Evolutionary conservation across 1,140 invertebrate genomes (phyloP).

Genomic region (Lanistes nyassanus): DNA sequence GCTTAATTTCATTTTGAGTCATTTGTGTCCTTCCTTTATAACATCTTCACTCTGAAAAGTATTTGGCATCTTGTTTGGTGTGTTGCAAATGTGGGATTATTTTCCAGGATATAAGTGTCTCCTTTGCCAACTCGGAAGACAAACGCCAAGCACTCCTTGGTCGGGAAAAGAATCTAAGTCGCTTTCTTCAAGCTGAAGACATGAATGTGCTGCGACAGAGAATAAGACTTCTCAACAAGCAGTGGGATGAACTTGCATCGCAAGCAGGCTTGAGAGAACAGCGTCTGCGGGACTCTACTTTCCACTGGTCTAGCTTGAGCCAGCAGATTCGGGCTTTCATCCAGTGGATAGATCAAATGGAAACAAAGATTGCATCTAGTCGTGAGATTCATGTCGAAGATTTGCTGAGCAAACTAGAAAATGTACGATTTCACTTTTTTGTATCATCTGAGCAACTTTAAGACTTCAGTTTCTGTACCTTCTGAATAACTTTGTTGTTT

Average conservation of each 20-base stretch:
- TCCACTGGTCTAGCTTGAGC: slow-evolving; percentile 52
- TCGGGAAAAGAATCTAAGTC: slow-evolving; percentile 83
- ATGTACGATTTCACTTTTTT: slow-evolving; percentile 39
- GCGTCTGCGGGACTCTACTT: slow-evolving; percentile 50
- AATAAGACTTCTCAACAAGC: slow-evolving; percentile 77
- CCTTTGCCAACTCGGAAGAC: slow-evolving; percentile 51
- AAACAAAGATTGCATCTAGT: slow-evolving; percentile 49
- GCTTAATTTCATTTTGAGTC: too few relatives aligned
- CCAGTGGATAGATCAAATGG: slow-evolving; percentile 59
- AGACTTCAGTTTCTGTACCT: not conserved
- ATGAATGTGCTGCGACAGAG: slow-evolving; percentile 81
- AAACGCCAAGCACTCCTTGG: slow-evolving; percentile 72
- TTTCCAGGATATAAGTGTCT: slow-evolving; percentile 51
- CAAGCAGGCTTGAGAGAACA: slow-evolving; percentile 50
- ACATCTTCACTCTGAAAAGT: too few relatives aligned
- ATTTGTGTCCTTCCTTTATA: too few relatives aligned
- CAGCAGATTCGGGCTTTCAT: slow-evolving; percentile 44
- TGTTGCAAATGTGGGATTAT: slow-evolving; percentile 2
- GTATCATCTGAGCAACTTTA: too few relatives aligned
- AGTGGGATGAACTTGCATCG: slow-evolving; percentile 62
- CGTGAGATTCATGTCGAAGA: slow-evolving; percentile 61
- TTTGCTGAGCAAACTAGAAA: slow-evolving; percentile 57
- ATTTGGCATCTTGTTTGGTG: too few relatives aligned
- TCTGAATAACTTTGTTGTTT: not conserved
- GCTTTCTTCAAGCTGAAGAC: slow-evolving; percentile 86